Conservation (phyloP, 2,113 vertebrate species). For the Okapia johnstoni region DNA sequence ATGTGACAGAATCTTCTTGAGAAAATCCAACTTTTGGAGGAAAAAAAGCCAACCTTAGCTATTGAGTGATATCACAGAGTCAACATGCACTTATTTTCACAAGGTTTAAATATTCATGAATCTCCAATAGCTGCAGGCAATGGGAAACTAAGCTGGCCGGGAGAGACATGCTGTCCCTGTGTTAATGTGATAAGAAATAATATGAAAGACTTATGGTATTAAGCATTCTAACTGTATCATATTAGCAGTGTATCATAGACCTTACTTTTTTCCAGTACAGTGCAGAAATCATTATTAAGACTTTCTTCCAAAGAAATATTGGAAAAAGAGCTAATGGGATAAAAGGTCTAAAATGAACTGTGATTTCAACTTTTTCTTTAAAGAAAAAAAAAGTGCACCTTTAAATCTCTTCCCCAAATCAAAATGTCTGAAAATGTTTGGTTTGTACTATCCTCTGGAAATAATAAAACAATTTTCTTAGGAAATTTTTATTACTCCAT, state of each 20-base stretch:
- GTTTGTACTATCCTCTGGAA: background rate
- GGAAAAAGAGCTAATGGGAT: slow-evolving; percentile 25
- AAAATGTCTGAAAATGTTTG: background rate
- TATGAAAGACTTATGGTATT: slow-evolving; percentile 43
- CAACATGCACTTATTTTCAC: slow-evolving; percentile 52
- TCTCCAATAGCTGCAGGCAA: slow-evolving; percentile 32
- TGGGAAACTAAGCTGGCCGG: slow-evolving; percentile 38
- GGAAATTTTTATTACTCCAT: background rate
- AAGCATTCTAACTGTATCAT: slow-evolving; percentile 55
- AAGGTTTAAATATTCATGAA: slow-evolving; percentile 68
- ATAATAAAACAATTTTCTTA: background rate
- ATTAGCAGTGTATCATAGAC: slow-evolving; percentile 45
- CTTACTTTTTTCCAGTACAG: background rate
- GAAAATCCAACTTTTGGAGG: background rate
- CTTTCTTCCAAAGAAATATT: slow-evolving; percentile 36
- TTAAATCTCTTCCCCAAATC: background rate
- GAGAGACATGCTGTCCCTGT: slow-evolving; percentile 52
- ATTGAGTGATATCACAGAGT: slow-evolving; percentile 38
- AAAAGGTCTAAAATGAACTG: background rate
- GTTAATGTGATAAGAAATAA: slow-evolving; percentile 57
- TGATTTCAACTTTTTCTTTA: background rate
- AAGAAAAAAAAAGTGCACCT: background rate
- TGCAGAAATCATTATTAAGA: slow-evolving; percentile 54
- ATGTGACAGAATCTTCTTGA: background rate
- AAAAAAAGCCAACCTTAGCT: background rate